phyloP scores from a whole-genome alignment of 2,888 invertebrate species.

The Heliothis peltigera region DNA sequence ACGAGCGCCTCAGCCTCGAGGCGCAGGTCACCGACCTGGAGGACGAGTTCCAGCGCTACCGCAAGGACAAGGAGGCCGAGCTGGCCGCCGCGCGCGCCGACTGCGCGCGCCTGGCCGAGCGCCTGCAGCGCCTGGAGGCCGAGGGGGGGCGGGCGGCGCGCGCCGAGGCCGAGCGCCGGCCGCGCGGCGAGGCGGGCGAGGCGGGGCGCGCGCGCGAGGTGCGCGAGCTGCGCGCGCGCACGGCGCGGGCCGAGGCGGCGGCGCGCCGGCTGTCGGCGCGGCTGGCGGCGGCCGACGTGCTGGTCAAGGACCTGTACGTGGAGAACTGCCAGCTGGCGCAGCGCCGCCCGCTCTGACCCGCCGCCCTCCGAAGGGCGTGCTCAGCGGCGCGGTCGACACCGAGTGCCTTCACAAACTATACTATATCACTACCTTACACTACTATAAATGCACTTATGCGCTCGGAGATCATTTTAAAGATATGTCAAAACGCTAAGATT shows the following conservation, averaged over 20 bases:
- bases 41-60: conserved; percentile 61
- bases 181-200: conserved; percentile 85
- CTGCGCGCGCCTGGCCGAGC: conserved; percentile 46
- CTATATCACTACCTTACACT: too few relatives aligned
- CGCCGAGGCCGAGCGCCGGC: conserved; percentile 57
- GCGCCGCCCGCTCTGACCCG: conserved; percentile 65
- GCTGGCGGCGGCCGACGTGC: conserved; percentile 92
- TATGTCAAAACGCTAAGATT: too few relatives aligned
- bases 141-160: conserved; percentile 29
- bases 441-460: too few relatives aligned
- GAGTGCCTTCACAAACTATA: too few relatives aligned
- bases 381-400: too few relatives aligned
- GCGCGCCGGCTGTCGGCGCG: conserved; percentile 87
- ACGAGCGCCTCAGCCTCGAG: conserved; percentile 88
- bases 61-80: conserved; percentile 54
- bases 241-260: conserved; percentile 82
- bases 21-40: conserved; percentile 87
- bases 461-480: too few relatives aligned
- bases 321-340: conserved; percentile 94
- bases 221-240: conserved; percentile 84
- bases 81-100: conserved; percentile 74
- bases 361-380: too few relatives aligned
- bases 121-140: conserved; percentile 75
- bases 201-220: conserved; percentile 85
- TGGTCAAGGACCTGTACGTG: conserved; percentile 95